phyloP scores from a whole-genome alignment of 1,140 invertebrate genomes.

The Lamellibrachia luymesi region DNA sequence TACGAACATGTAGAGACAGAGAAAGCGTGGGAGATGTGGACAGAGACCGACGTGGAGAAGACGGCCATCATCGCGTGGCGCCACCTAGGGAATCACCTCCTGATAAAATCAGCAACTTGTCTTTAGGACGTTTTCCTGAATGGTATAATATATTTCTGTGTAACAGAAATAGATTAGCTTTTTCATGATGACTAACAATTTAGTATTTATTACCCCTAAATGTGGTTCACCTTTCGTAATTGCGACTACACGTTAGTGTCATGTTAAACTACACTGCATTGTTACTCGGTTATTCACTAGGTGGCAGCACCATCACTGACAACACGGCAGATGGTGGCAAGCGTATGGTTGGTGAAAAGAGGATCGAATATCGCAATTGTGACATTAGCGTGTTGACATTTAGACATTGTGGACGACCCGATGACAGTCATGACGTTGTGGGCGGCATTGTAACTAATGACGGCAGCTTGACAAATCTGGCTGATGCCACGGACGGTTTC shows the following conservation, averaged over 20 bases:
- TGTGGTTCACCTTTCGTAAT: not conserved
- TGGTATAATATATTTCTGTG: not conserved
- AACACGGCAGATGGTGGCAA: not conserved
- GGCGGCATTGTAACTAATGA: not conserved
- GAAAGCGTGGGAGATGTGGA: not conserved
- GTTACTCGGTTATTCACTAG: not conserved
- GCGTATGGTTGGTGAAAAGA: not conserved
- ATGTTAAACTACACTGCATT: not conserved
- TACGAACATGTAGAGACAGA: not conserved
- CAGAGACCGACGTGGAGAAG: not conserved
- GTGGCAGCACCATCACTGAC: not conserved
- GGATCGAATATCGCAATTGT: not conserved
- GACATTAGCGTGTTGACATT: not conserved
- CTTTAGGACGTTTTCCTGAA: not conserved
- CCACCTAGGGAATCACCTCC: not conserved
- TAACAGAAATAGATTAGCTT: not conserved
- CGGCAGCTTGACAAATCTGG: not conserved
- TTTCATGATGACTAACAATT: not conserved
- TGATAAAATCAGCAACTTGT: not conserved
- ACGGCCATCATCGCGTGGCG: not conserved
- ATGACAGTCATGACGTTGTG: not conserved
- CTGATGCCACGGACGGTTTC: not conserved
- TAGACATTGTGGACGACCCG: not conserved
- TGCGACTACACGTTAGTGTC: not conserved
- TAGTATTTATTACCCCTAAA: not conserved